These are phyloP conservation scores for Orbicella faveolata DNA, from an alignment of 64 coral and sea anemone species.

Conservation along the genomic window DNA sequence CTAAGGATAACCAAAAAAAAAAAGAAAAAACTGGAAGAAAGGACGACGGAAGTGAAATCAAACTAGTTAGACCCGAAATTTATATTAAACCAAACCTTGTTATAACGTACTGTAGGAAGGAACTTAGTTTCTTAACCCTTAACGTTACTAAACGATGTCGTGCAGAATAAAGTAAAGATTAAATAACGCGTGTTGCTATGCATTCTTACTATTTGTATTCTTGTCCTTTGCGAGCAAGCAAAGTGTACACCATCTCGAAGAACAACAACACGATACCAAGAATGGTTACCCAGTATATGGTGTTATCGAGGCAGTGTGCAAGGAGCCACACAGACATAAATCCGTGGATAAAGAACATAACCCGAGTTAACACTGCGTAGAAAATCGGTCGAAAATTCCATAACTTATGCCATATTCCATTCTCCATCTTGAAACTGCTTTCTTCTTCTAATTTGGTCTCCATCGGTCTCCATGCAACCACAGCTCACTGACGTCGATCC, in stretches of 20 bases:
- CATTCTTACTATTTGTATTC: constrained; percentile 98
- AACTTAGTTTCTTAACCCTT: neutral
- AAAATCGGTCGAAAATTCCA: constrained; percentile 61
- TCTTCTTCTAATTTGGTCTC: constrained; percentile 5
- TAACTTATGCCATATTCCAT: neutral
- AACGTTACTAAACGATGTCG: neutral
- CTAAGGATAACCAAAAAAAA: no score
- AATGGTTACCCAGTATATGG: constrained; percentile 65
- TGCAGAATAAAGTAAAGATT: neutral
- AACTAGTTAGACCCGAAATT: no score
- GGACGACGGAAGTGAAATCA: no score
- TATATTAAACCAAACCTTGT: no score
- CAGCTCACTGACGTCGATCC: neutral
- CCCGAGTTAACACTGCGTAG: constrained; percentile 84
- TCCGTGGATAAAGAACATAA: constrained; percentile 91
- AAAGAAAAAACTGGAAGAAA: no score
- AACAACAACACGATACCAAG: constrained; percentile 77
- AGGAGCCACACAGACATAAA: constrained; percentile 84
- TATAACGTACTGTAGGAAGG: no score
- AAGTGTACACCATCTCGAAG: constrained; percentile 90
- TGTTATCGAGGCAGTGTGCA: constrained; percentile 47
- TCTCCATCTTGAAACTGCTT: neutral
- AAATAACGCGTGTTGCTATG: neutral
- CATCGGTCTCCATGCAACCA: constrained; percentile 1
- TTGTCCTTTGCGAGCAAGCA: constrained; percentile 88